Base-by-base conservation (phyloP, 2,888 invertebrate genomes). In the Drosophila yooni region DNA sequence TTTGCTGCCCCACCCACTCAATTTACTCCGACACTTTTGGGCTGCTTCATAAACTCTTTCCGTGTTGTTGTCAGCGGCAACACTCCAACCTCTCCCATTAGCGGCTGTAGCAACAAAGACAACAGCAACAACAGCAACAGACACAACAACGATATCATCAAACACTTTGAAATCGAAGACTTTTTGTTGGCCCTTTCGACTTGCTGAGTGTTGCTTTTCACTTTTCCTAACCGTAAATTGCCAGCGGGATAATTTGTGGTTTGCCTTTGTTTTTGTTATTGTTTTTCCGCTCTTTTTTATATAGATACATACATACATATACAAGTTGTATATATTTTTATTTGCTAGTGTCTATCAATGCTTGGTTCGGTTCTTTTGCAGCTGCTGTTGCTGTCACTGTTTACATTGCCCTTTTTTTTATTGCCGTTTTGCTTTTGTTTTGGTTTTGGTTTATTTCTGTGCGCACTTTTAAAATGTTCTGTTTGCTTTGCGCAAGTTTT, bases 131-230 rank as follows among this genome's bases (percentile, higher is more conserved):
- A 27, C 65, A 52, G 33, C 66, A 67, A 48, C 34, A 52, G 15
- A 21, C 53, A 34, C 62, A 51, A 3, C 29, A 43, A 31, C 70
- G 60, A 53, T 67, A 68, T 60, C 51, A 72, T 43, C 53, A 75
- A 87, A 82, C 90, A 77, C 88, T 89, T 87, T 87, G 87, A 87
- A 89, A 90, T 87, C 88, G 89, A 83, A 87, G 85, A 83, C 91
- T 78, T 78, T 87, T 83, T 48, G 50, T 67, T 61, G 63, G 71
- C 36, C 48, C 81, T 69, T 58, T 38, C 56, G 76, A 56, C 46
- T 58, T 48, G 72, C 50, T 53, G 66, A 70, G 70, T 79, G 76
- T 66, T 74, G 69, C 80, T 79, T 85, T 85, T 79, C 80, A 76
- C 76, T 82, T 74, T 82, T 65, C 76, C 83, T 58, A 86, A 79